These are phyloP conservation scores for Onychorhynchus coronatus DNA, from an alignment of 2,113 vertebrate genomes.

Conservation along the genomic window DNA sequence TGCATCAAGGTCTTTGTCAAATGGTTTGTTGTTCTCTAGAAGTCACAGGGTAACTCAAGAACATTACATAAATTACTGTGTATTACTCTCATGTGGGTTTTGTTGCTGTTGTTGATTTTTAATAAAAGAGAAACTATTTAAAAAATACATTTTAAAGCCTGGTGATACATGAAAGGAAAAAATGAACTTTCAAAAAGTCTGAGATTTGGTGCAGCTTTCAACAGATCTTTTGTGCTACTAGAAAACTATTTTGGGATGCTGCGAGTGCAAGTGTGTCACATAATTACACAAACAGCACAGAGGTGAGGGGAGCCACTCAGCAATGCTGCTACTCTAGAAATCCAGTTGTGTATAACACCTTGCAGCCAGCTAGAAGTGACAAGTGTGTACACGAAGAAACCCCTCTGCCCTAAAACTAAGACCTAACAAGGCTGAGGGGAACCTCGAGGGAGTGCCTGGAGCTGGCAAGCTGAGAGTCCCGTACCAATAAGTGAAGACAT, in stretches of 20 bases:
- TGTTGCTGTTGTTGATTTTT: not conserved
- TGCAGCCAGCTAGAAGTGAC: not conserved
- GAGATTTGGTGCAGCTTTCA: not conserved
- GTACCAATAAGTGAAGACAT: not conserved
- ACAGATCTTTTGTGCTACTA: not conserved
- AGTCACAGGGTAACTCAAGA: not conserved
- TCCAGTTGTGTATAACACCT: fast-evolving
- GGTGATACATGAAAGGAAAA: not conserved
- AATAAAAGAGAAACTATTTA: not conserved
- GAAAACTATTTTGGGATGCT: fast-evolving
- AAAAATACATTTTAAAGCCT: not conserved
- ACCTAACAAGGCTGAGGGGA: not conserved
- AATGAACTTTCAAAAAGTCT: not conserved
- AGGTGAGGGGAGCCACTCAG: not conserved
- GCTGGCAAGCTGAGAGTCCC: not conserved
- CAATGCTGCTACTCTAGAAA: not conserved
- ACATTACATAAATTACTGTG: not conserved
- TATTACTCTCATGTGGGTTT: not conserved
- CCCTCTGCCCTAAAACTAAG: not conserved
- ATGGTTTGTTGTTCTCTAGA: not conserved
- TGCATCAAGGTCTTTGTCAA: not conserved
- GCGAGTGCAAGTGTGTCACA: fast-evolving
- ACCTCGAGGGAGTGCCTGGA: too few species aligned
- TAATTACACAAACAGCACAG: not conserved
- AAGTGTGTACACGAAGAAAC: too few species aligned